Conservation (phyloP, 2,888 invertebrate species). For the Conchocele bisecta region DNA sequence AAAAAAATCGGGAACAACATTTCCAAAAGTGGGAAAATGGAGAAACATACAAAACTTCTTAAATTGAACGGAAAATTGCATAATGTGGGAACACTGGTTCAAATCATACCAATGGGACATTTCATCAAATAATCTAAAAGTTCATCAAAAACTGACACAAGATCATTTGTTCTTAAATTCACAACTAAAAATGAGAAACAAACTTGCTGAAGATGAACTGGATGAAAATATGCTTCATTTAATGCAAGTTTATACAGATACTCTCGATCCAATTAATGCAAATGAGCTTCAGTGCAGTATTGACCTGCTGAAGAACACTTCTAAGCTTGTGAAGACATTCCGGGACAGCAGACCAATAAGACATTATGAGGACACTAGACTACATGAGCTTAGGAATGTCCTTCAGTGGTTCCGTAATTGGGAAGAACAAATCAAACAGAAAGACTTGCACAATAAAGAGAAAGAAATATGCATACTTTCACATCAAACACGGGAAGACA, state of each 20-base stretch:
- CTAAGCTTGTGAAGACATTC: constrained; percentile 25
- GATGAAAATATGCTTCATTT: constrained; percentile 48
- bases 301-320: constrained; percentile 28
- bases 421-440: constrained; percentile 11
- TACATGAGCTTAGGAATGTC: constrained; percentile 13
- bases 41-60: constrained; percentile 12
- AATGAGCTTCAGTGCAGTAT: constrained; percentile 33
- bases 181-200: constrained; percentile 53
- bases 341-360: constrained; percentile 27
- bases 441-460: constrained; percentile 16
- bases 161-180: constrained; percentile 45
- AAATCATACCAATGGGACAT: constrained; percentile 45
- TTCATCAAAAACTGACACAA: constrained; percentile 42
- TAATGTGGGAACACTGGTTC: constrained; percentile 46
- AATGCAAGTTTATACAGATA: constrained; percentile 35
- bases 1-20: constrained; percentile 53
- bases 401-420: constrained; percentile 39
- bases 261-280: constrained; percentile 23
- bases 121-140: constrained; percentile 29
- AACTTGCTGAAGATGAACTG: constrained; percentile 49
- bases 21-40: constrained; percentile 41
- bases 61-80: constrained; percentile 8
- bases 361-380: constrained; percentile 28
- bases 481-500: constrained; percentile 7
- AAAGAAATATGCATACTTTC: constrained; percentile 25